phyloP scores from a whole-genome alignment of 1,140 invertebrate genomes.

The Cylas formicarius region DNA sequence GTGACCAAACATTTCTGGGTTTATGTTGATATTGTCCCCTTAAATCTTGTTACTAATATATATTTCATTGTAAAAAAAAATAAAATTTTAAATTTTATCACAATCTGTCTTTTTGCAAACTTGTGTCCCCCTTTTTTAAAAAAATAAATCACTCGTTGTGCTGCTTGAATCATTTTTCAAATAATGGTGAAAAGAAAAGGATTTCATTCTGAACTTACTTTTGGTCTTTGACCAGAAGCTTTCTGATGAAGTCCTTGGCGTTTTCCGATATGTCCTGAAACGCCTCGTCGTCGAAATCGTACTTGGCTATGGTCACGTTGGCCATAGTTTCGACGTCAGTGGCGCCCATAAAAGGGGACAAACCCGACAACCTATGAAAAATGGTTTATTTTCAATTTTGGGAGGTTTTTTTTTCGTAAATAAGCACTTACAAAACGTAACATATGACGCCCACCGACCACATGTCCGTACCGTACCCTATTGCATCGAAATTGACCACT shows the following conservation, averaged over 20 bases:
- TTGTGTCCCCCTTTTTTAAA: too few relatives aligned
- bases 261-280: slow-evolving; percentile 87
- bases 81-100: too few relatives aligned
- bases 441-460: slow-evolving; percentile 97
- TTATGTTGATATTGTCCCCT: too few relatives aligned
- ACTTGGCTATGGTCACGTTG: slow-evolving; percentile 90
- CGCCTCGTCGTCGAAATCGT: slow-evolving; percentile 91
- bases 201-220: slow-evolving; percentile 59
- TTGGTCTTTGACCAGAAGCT: slow-evolving; percentile 82
- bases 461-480: slow-evolving; percentile 92
- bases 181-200: too few relatives aligned
- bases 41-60: too few relatives aligned
- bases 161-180: too few relatives aligned
- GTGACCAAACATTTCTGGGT: too few relatives aligned
- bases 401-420: neutral
- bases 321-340: slow-evolving; percentile 96
- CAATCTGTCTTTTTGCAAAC: too few relatives aligned
- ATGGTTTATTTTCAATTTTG: neutral
- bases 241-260: slow-evolving; percentile 87
- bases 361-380: slow-evolving; percentile 74
- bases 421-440: slow-evolving; percentile 88
- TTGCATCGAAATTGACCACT: slow-evolving; percentile 96
- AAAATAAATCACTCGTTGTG: too few relatives aligned
- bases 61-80: too few relatives aligned
- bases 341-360: slow-evolving; percentile 98